Conservation (phyloP, 2,888 invertebrate species). For the Spilarctia lutea region DNA sequence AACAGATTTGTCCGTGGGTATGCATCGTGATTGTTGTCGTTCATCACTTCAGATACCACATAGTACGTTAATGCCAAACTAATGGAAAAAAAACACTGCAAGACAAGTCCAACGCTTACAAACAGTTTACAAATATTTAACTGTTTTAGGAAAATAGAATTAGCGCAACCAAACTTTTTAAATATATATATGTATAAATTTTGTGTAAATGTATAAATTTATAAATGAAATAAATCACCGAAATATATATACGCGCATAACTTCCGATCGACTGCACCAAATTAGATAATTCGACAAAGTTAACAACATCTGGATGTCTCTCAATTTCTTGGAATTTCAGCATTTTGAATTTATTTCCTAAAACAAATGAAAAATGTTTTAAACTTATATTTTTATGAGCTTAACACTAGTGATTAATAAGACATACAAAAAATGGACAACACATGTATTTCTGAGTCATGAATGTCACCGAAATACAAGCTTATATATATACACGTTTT, state of each 20-base stretch:
- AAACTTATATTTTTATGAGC: not conserved
- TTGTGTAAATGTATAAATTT: too few species aligned
- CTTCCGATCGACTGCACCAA: too few species aligned
- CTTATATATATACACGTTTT: not conserved
- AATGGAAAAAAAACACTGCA: not conserved
- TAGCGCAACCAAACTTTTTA: not conserved
- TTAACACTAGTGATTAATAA: not conserved
- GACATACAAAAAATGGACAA: not conserved
- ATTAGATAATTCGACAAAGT: too few species aligned
- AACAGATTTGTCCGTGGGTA: not conserved
- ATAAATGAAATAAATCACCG: too few species aligned
- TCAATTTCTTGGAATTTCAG: not conserved
- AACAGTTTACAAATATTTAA: not conserved
- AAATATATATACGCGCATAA: too few species aligned
- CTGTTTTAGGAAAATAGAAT: not conserved
- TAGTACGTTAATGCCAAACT: not conserved
- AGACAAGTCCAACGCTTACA: not conserved
- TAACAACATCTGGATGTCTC: too few species aligned
- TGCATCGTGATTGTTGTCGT: not conserved
- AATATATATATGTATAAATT: too few species aligned
- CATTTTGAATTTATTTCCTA: not conserved
- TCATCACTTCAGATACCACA: not conserved
- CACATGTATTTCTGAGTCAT: not conserved
- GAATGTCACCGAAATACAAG: not conserved
- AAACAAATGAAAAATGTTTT: not conserved